Evolutionary conservation across 2,797 vertebrate genomes (phyloP).

Genomic region (Liasis olivaceus): DNA sequence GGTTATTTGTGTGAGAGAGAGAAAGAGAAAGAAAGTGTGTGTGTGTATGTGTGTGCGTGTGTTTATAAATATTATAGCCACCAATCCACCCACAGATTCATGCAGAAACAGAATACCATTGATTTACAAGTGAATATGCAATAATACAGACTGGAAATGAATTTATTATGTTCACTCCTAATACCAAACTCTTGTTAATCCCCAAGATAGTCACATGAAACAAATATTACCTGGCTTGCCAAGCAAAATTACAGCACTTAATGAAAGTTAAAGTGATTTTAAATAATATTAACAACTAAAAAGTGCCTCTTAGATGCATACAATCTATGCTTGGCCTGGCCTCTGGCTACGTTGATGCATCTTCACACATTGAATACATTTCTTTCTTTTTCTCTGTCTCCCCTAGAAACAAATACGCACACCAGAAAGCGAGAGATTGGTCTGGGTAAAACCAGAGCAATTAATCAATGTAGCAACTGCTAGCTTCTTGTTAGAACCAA

Average conservation of each 20-base stretch:
- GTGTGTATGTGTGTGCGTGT: not conserved
- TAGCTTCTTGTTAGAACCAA: not conserved
- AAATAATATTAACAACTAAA: not conserved
- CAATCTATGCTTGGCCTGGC: not conserved
- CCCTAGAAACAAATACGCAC: not conserved
- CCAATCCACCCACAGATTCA: not conserved
- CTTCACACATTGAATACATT: not conserved
- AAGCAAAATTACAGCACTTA: not conserved
- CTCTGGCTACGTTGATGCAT: not conserved
- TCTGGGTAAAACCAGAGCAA: not conserved
- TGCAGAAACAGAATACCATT: not conserved
- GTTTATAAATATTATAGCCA: not conserved
- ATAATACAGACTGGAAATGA: not conserved
- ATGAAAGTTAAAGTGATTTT: constrained; percentile 5
- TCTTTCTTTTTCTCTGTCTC: not conserved
- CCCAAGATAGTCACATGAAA: not conserved
- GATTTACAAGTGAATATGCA: not conserved
- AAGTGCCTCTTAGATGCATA: not conserved
- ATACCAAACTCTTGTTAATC: not conserved
- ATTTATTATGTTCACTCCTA: not conserved
- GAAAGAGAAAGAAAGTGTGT: not conserved
- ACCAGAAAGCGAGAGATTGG: not conserved
- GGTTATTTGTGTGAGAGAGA: not conserved
- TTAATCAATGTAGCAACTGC: not conserved
- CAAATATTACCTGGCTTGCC: not conserved